phyloP scores from a whole-genome alignment of 2,113 vertebrate genomes.

The Malurus alboscapulatus region DNA sequence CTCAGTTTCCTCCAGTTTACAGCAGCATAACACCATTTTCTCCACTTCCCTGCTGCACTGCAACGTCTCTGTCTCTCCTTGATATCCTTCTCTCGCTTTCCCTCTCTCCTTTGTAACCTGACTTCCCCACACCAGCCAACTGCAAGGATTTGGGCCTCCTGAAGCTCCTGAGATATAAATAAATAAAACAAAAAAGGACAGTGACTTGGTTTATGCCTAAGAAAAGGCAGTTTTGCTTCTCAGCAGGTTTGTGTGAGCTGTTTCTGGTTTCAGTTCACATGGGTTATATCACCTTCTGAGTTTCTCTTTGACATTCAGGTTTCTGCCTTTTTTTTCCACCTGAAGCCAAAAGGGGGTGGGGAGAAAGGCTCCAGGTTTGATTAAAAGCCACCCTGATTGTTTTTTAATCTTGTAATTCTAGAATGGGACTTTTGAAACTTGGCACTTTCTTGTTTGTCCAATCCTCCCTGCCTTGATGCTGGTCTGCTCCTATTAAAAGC shows the following conservation, averaged over 20 bases:
- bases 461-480: background rate
- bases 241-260: constrained; percentile 65
- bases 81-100: background rate
- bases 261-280: constrained; percentile 71
- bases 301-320: constrained; percentile 66
- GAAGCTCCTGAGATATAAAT: background rate
- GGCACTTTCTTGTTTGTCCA: background rate
- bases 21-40: background rate
- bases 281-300: constrained; percentile 53
- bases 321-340: constrained; percentile 60
- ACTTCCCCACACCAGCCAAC: background rate
- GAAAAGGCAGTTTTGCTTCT: constrained; percentile 54
- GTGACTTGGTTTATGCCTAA: background rate
- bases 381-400: background rate
- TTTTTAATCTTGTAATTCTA: background rate
- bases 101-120: background rate
- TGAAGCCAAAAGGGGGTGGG: background rate
- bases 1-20: constrained; percentile 15
- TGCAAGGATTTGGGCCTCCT: background rate
- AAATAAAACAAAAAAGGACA: background rate
- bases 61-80: background rate
- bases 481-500: background rate
- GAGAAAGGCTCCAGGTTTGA: background rate
- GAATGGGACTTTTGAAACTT: background rate
- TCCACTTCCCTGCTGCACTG: background rate